Conservation (phyloP, 2,888 invertebrate species). For the Elegia similella region DNA sequence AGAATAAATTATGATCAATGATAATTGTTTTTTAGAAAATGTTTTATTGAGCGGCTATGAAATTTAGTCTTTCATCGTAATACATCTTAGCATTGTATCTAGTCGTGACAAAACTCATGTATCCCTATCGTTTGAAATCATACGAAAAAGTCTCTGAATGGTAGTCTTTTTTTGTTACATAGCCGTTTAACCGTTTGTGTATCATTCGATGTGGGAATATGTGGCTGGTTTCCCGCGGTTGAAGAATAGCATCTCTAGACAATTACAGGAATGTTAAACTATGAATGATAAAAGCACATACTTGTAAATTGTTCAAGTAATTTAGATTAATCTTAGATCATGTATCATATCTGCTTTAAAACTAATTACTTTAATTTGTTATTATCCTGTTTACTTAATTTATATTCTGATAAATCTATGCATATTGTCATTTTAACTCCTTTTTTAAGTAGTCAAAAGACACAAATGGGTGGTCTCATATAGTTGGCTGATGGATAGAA, state of each 20-base stretch:
- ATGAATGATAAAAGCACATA: constrained; percentile 15
- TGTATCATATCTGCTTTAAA: background rate
- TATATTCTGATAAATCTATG: no score
- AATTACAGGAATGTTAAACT: constrained; percentile 5
- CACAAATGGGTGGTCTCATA: no score
- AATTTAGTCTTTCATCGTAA: background rate
- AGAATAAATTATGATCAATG: no score
- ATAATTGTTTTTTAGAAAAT: no score
- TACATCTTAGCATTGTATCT: background rate
- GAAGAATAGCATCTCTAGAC: constrained; percentile 7
- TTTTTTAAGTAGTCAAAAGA: no score
- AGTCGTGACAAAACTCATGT: background rate
- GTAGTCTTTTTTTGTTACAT: background rate
- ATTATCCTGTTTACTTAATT: background rate
- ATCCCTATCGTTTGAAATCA: constrained; percentile 1
- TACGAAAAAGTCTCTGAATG: constrained; percentile 5
- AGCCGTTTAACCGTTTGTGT: background rate
- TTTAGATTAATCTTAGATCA: background rate
- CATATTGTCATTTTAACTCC: no score
- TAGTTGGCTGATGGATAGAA: no score
- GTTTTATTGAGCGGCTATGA: no score
- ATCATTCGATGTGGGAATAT: constrained; percentile 1
- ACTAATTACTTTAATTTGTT: background rate
- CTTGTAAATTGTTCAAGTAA: background rate
- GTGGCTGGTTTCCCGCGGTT: background rate